Percentiles rank a stretch among this genome's conserved stretches.
Conservation (phyloP, 2,113 vertebrate genomes). For the Petrocephalus microphthalmus region DNA sequence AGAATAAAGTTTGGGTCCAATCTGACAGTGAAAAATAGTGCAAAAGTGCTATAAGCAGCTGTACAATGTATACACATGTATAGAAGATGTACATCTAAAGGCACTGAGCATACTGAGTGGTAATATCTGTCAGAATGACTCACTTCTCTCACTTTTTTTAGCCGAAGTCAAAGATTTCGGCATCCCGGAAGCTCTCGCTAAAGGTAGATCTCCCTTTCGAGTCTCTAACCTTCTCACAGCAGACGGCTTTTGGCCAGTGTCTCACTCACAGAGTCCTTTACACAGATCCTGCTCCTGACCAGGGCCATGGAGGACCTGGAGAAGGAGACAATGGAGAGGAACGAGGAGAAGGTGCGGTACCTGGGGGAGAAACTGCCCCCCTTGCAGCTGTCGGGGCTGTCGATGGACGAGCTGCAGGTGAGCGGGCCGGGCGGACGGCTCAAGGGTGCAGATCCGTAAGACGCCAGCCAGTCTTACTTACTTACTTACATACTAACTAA, state of each 20-base stretch:
- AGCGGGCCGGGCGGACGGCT: neutral
- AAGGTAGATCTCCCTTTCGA: slow-evolving; percentile 56
- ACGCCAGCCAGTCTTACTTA: no score
- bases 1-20: neutral
- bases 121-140: neutral
- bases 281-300: slow-evolving; percentile 52
- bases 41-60: no score
- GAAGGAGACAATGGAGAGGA: slow-evolving; percentile 53
- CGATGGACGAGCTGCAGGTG: slow-evolving; percentile 56
- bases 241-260: neutral
- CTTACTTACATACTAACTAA: no score
- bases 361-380: slow-evolving; percentile 48
- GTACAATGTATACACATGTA: no score
- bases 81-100: neutral
- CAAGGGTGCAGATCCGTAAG: neutral
- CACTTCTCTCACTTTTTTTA: slow-evolving; percentile 36
- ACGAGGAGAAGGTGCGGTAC: slow-evolving; percentile 53
- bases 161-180: slow-evolving; percentile 83
- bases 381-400: slow-evolving; percentile 50
- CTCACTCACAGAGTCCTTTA: neutral
- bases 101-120: neutral
- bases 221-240: neutral
- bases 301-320: slow-evolving; percentile 62
- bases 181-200: slow-evolving; percentile 78
- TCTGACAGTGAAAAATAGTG: neutral